Conservation (phyloP, 2,888 invertebrate genomes). For the Galerucella nymphaeae region DNA sequence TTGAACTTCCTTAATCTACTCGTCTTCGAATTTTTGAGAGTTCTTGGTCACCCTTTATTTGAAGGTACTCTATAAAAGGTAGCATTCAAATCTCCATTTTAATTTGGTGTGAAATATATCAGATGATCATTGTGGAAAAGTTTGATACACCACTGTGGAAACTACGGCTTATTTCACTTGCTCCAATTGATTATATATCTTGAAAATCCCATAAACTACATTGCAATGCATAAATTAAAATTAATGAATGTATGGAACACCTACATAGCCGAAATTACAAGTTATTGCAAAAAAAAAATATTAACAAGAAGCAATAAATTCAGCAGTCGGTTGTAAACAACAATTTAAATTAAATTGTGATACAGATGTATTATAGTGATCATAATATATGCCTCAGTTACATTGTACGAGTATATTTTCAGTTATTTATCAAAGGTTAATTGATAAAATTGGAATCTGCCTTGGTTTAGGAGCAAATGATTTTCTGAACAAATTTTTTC, state of each 20-base stretch:
- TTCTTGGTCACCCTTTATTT: no score
- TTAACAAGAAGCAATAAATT: conserved; percentile 13
- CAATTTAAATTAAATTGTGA: conserved; percentile 6
- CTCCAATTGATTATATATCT: conserved; percentile 47
- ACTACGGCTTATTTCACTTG: conserved; percentile 47
- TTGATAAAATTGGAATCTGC: neutral
- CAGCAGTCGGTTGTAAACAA: conserved; percentile 4
- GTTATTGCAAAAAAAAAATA: conserved; percentile 15
- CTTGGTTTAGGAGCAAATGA: no score
- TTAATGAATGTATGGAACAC: conserved; percentile 42
- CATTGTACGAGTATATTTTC: neutral
- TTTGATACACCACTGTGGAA: conserved; percentile 31
- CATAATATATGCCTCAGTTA: neutral
- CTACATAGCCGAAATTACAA: conserved; percentile 31
- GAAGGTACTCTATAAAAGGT: no score
- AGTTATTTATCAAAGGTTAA: neutral
- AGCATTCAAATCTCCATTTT: neutral
- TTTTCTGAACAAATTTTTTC: no score
- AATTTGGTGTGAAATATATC: neutral
- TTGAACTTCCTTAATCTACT: no score
- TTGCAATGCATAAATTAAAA: conserved; percentile 42
- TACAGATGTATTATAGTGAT: neutral
- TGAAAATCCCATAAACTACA: conserved; percentile 38
- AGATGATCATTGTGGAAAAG: neutral
- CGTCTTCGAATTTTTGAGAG: no score